Percentiles rank a stretch among this genome's conserved stretches.
Conservation (phyloP, 2,113 vertebrate species). For the Aspiorhynchus laticeps region DNA sequence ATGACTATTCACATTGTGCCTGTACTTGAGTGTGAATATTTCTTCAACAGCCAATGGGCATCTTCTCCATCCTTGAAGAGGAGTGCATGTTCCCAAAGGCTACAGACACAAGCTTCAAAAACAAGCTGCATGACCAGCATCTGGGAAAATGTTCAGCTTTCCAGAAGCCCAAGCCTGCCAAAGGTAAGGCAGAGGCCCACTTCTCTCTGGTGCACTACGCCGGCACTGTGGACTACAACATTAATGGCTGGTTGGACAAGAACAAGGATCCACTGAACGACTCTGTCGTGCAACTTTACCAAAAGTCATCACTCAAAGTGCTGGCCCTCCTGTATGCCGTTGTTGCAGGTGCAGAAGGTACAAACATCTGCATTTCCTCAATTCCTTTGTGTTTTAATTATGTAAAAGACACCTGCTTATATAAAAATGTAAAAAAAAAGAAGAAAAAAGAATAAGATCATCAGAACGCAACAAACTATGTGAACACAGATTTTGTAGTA, state of each 20-base stretch:
- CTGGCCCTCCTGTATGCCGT: constrained; percentile 48
- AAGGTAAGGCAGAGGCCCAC: constrained; percentile 76
- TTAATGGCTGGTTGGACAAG: constrained; percentile 55
- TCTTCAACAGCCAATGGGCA: constrained; percentile 75
- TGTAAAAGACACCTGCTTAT: no score
- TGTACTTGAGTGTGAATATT: constrained; percentile 60
- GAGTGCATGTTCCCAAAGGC: constrained; percentile 71
- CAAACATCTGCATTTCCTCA: no score
- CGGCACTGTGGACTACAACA: constrained; percentile 80
- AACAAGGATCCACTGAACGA: constrained; percentile 57
- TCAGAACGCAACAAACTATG: no score
- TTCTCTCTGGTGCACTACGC: constrained; percentile 83
- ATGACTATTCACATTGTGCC: neutral
- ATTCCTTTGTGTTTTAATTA: neutral
- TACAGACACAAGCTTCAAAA: constrained; percentile 50
- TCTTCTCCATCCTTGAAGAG: constrained; percentile 74
- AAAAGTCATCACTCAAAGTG: constrained; percentile 46
- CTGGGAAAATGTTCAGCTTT: constrained; percentile 43
- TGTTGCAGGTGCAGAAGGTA: constrained; percentile 41
- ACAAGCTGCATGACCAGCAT: no score
- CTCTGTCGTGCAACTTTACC: constrained; percentile 36
- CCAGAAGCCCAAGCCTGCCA: constrained; percentile 60
- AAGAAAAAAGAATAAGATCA: no score
- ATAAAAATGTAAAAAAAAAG: no score
- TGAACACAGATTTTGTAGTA: no score